A percentile compares a stretch with the other conserved stretches of the same genome.
Conservation (phyloP, 2,888 invertebrate species). For the Masnerella sp. region DNA sequence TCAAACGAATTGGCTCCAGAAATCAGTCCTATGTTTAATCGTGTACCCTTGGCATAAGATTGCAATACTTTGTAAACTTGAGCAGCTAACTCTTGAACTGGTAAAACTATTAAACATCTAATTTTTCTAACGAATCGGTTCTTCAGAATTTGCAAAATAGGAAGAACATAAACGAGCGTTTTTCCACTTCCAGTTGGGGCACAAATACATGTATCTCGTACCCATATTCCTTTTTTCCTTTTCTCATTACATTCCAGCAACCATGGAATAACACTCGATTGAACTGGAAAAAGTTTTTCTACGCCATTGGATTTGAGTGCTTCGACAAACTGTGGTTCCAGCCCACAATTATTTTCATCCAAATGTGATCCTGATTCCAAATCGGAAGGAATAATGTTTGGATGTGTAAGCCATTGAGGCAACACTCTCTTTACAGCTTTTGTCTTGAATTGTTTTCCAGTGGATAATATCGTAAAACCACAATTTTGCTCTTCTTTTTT, state of each 20-base stretch:
- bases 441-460: slow-evolving; percentile 64
- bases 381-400: slow-evolving; percentile 87
- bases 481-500: slow-evolving; percentile 27
- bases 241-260: slow-evolving; percentile 82
- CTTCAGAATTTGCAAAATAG: slow-evolving; percentile 86
- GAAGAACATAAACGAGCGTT: slow-evolving; percentile 95
- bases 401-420: slow-evolving; percentile 92
- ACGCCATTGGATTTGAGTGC: slow-evolving; percentile 85
- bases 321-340: slow-evolving; percentile 83
- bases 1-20: slow-evolving; percentile 84
- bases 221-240: slow-evolving; percentile 82
- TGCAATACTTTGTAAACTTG: slow-evolving; percentile 93
- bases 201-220: slow-evolving; percentile 95
- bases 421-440: slow-evolving; percentile 84
- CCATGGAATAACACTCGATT: slow-evolving; percentile 88
- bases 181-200: slow-evolving; percentile 99
- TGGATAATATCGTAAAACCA: slow-evolving; percentile 77
- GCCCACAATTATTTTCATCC: slow-evolving; percentile 78
- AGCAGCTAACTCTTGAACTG: slow-evolving; percentile 93
- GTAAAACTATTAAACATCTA: slow-evolving; percentile 93
- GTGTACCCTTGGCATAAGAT: slow-evolving; percentile 83
- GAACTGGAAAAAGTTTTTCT: slow-evolving; percentile 90
- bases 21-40: slow-evolving; percentile 84
- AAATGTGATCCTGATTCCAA: slow-evolving; percentile 78
- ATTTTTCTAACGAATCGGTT: slow-evolving; percentile 83